Evolutionary conservation across 2,888 invertebrate species (phyloP).

Genomic region (Eudemis profundana): DNA sequence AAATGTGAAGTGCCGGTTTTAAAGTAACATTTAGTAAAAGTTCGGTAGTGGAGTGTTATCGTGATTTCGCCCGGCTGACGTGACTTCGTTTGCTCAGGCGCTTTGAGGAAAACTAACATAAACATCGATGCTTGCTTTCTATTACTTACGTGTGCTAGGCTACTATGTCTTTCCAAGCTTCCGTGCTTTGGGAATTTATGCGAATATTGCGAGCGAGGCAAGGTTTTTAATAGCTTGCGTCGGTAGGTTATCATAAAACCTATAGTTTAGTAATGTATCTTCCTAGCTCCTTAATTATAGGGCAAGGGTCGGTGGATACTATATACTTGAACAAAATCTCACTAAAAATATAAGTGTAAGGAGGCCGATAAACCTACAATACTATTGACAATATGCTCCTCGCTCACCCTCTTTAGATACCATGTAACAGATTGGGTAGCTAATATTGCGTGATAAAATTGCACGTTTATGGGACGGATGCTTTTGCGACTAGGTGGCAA

Average conservation of each 20-base stretch:
- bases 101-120: slow-evolving; percentile 79
- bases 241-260: background rate
- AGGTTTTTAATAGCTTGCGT: slow-evolving; percentile 5
- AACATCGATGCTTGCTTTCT: slow-evolving; percentile 63
- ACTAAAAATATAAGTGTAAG: too few relatives aligned
- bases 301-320: too few relatives aligned
- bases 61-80: slow-evolving; percentile 72
- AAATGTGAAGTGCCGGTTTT: background rate
- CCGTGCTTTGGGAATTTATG: slow-evolving; percentile 29
- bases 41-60: slow-evolving; percentile 54
- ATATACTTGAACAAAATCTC: too few relatives aligned
- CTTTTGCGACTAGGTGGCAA: too few relatives aligned
- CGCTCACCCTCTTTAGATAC: too few relatives aligned
- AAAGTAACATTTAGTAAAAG: slow-evolving; percentile 11
- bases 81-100: slow-evolving; percentile 78
- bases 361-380: too few relatives aligned
- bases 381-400: too few relatives aligned
- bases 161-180: slow-evolving; percentile 33
- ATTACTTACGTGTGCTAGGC: slow-evolving; percentile 51
- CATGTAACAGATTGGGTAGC: too few relatives aligned
- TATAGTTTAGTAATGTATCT: background rate
- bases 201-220: slow-evolving; percentile 8
- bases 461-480: too few relatives aligned
- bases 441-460: too few relatives aligned
- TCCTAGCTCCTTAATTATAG: too few relatives aligned